A percentile compares a stretch with the other conserved stretches of the same genome.
phyloP scores from a whole-genome alignment of 2,113 vertebrate genomes.

The Microcebus griseorufus region DNA sequence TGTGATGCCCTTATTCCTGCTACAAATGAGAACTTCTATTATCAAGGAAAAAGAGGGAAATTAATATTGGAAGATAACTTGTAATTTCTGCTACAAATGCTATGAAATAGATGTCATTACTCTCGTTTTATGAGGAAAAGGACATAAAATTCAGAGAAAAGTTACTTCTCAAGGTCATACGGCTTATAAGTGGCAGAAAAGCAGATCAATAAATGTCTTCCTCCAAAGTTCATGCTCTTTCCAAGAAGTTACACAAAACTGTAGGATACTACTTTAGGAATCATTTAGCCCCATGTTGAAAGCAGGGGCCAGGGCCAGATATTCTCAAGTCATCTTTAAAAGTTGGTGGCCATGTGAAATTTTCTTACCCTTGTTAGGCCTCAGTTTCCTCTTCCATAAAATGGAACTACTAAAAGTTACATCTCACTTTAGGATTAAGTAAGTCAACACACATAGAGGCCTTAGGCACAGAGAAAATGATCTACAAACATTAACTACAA shows the following conservation, averaged over 20 bases:
- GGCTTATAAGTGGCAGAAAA: background rate
- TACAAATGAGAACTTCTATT: background rate
- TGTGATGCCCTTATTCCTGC: background rate
- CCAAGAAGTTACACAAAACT: background rate
- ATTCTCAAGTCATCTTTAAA: background rate
- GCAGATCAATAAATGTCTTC: accelerated
- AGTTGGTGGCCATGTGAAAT: background rate
- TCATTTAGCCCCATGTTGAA: accelerated
- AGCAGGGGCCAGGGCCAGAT: background rate
- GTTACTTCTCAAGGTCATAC: background rate
- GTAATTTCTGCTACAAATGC: background rate
- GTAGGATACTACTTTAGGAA: background rate
- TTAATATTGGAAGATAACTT: no score
- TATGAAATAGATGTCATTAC: background rate
- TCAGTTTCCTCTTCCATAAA: background rate
- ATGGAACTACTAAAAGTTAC: background rate
- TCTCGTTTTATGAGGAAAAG: background rate
- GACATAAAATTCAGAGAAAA: background rate
- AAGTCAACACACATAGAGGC: background rate
- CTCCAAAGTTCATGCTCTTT: background rate
- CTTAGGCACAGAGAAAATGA: background rate
- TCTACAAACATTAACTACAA: background rate
- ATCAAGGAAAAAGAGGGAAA: background rate
- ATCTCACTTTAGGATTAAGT: background rate
- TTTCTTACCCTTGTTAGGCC: accelerated